phyloP scores from a whole-genome alignment of 92 coral and sea anemone species.

The Metridium senile region DNA sequence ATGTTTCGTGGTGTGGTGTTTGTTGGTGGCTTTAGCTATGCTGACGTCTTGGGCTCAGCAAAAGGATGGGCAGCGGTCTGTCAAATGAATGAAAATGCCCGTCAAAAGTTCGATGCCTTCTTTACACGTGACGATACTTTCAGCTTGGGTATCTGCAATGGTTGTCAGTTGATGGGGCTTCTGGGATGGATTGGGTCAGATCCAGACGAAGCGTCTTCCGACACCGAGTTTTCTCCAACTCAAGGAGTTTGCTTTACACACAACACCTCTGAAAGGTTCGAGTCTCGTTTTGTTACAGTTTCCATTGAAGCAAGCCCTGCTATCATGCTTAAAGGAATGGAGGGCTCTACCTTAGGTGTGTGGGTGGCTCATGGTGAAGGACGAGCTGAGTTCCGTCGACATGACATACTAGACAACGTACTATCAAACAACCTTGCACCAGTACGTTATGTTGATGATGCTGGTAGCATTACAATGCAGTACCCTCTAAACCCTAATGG shows the following conservation, averaged over 20 bases:
- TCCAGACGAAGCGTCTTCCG: constrained; percentile 2
- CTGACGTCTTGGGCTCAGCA: constrained; percentile 97
- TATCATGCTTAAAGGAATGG: constrained; percentile 92
- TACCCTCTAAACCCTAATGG: constrained; percentile 98
- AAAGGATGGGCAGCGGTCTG: constrained; percentile 99
- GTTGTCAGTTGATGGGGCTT: constrained; percentile 95
- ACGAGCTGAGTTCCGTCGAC: constrained; percentile 61
- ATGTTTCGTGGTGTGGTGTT: constrained; percentile 95
- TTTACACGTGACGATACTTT: constrained; percentile 87
- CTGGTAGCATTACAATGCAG: constrained; percentile 78
- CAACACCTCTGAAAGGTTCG: constrained; percentile 88
- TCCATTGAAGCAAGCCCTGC: constrained; percentile 86
- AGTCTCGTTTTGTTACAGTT: constrained; percentile 95
- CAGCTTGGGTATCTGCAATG: constrained; percentile 97
- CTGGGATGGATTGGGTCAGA: constrained; percentile 93
- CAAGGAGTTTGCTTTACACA: constrained; percentile 98
- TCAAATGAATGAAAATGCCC: constrained; percentile 76
- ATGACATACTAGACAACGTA: constrained; percentile 63
- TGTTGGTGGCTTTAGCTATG: constrained; percentile 98
- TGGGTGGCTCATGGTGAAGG: constrained; percentile 99
- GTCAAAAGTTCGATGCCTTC: constrained; percentile 79
- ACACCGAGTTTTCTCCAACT: constrained; percentile 10
- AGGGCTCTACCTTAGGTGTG: constrained; percentile 89
- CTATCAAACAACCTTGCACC: constrained; percentile 75
- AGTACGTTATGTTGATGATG: constrained; percentile 86